phyloP scores from a whole-genome alignment of 2,888 invertebrate genomes.

The Drosophila prostipennis region DNA sequence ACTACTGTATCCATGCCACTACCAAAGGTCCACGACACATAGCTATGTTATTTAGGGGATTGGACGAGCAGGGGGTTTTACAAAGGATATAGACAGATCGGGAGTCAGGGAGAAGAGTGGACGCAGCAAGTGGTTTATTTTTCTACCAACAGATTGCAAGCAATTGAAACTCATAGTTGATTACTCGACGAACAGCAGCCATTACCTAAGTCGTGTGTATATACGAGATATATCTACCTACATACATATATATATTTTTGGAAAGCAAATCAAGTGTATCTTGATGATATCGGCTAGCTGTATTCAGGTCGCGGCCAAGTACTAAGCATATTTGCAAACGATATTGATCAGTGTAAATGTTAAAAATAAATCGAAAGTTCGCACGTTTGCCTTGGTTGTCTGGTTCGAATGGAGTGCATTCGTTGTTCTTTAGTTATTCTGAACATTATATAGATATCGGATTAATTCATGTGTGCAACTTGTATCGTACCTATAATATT shows the following conservation, averaged over 20 bases:
- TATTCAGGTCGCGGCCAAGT: conserved; percentile 29
- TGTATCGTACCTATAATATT: conserved; percentile 42
- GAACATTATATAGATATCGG: conserved; percentile 49
- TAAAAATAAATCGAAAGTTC: conserved; percentile 37
- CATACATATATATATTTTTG: conserved; percentile 62
- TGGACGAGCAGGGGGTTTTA: conserved; percentile 24
- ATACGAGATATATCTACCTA: conserved; percentile 44
- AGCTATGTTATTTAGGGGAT: conserved; percentile 19
- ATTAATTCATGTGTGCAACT: conserved; percentile 59
- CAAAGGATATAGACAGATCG: conserved; percentile 10
- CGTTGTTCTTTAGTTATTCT: conserved; percentile 36
- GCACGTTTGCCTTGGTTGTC: conserved; percentile 34
- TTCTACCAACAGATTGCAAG: conserved; percentile 65
- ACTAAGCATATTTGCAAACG: conserved; percentile 35
- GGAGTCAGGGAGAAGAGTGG: conserved; percentile 3
- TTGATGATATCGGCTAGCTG: conserved; percentile 19
- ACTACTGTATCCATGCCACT: conserved; percentile 24
- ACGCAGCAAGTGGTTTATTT: conserved; percentile 57
- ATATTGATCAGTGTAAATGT: conserved; percentile 52
- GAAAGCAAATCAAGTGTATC: conserved; percentile 43
- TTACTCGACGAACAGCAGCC: conserved; percentile 36
- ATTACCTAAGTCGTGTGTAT: conserved; percentile 51
- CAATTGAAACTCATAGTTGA: conserved; percentile 39
- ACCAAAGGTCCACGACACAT: conserved; percentile 13
- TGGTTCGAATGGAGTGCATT: conserved; percentile 34